phyloP scores from a whole-genome alignment of 2,113 vertebrate genomes.

The Sialia sialis region DNA sequence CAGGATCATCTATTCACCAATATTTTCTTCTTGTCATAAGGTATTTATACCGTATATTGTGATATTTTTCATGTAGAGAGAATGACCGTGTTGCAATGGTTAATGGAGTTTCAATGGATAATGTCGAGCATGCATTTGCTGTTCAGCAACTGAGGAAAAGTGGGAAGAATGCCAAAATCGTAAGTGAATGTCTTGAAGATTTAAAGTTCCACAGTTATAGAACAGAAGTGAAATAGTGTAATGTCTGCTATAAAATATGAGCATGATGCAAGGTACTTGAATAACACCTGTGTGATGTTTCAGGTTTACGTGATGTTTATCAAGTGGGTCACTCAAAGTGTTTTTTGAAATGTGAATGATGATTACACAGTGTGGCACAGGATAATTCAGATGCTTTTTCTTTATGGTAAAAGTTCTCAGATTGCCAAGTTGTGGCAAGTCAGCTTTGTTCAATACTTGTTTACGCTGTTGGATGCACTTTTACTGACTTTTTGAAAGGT shows the following conservation, averaged over 20 bases:
- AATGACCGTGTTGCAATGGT: slow-evolving; percentile 99
- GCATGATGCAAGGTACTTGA: neutral
- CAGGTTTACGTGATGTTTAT: neutral
- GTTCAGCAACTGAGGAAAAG: slow-evolving; percentile 98
- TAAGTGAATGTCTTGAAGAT: slow-evolving; percentile 73
- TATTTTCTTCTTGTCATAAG: neutral
- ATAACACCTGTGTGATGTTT: neutral
- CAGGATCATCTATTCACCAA: fast-evolving
- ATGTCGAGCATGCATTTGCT: slow-evolving; percentile 96
- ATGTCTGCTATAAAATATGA: neutral
- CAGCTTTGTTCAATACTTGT: neutral
- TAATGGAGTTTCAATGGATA: slow-evolving; percentile 98
- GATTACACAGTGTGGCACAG: neutral
- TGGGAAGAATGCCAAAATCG: slow-evolving; percentile 98
- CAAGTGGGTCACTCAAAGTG: neutral
- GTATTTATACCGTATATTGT: neutral
- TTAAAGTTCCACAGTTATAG: neutral
- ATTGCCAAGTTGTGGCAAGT: neutral
- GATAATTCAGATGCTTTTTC: neutral
- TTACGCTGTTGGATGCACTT: neutral
- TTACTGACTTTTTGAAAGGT: neutral
- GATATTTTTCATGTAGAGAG: slow-evolving; percentile 77
- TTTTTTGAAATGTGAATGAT: neutral
- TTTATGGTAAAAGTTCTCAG: neutral
- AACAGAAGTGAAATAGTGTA: neutral